Evolutionary conservation across 35 echinoderm and acorn worm genomes (phyloP), one percentile per base, ranked within the genome.

Genomic region (Ptychodera flava): DNA sequence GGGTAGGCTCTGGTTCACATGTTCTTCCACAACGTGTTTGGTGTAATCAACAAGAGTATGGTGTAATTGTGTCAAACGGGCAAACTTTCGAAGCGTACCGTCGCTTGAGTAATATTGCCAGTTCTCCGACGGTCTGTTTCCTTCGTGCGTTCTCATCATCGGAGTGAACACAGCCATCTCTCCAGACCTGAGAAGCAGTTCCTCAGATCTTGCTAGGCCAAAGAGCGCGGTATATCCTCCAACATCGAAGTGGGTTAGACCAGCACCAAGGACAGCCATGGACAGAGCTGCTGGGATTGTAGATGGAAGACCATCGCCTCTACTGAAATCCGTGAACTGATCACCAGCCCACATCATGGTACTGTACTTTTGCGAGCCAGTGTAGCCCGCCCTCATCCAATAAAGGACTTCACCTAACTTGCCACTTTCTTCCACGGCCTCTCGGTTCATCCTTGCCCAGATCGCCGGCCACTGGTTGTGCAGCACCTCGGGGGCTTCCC

Each of bases 341-440:
- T 94, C 92, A 33, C 92, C 92, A 77, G 95, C 89, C 95, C 92
- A 94, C 28, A 92, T 92, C 35, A 97, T 91, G 1, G 89, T 90
- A 85, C 88, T 92, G 79, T 92, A 88, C 16, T 80, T 37, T 33
- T 99, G 96, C 0, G 96, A 94, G 0, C 96, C 96, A 1, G 92
- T 87, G 36, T 89, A 99, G 10, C 96, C 96, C 75, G 96, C 96
- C 16, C 96, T 87, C 96, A 99, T 99, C 96, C 96, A 99, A 80
- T 90, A 94, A 1, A 99, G 31, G 16, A 99, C 87, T 2, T 99
- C 93, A 0, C 92, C 90, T 1, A 94, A 85, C 77, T 91, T 87
- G 0, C 96, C 93, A 31, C 87, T 90, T 37, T 99, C 96, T 31
- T 94, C 88, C 0, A 94, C 93, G 14, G 87, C 96, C 33, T 99